These are phyloP conservation scores for Hoplostethus atlanticus DNA, from an alignment of 2,797 vertebrate genomes.

Conservation along the genomic window DNA sequence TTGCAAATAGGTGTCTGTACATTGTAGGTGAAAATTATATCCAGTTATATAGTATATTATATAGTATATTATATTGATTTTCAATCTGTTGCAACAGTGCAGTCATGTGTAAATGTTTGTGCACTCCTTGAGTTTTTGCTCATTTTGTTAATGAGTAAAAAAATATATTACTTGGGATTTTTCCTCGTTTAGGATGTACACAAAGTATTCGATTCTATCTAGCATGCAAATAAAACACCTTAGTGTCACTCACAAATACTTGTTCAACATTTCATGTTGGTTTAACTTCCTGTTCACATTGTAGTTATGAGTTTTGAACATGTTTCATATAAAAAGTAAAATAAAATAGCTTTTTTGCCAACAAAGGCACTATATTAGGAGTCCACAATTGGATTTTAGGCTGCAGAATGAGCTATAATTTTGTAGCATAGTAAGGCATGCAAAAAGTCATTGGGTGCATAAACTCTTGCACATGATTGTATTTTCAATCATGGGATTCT, in stretches of 20 bases:
- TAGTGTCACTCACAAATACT: too few species aligned
- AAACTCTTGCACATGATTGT: constrained; percentile 55
- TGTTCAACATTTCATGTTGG: too few species aligned
- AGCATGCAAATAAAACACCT: not conserved
- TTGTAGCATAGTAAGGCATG: constrained; percentile 6
- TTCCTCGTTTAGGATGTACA: not conserved
- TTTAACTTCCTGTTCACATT: too few species aligned
- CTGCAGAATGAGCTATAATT: not conserved
- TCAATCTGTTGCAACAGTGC: constrained; percentile 68
- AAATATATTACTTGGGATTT: constrained; percentile 5
- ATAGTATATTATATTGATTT: constrained; percentile 76
- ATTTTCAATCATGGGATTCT: constrained; percentile 83
- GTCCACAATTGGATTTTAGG: too few species aligned
- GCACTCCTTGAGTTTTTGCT: constrained; percentile 42
- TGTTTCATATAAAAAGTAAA: too few species aligned
- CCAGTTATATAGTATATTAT: constrained; percentile 44
- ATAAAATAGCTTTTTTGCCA: too few species aligned
- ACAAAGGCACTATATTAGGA: too few species aligned
- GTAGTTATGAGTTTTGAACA: too few species aligned
- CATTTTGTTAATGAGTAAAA: not conserved
- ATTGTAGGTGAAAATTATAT: constrained; percentile 75
- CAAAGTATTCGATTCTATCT: not conserved
- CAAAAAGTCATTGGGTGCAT: constrained; percentile 49
- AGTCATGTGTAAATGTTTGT: constrained; percentile 50
- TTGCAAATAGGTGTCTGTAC: constrained; percentile 70